Evolutionary conservation across 2,113 vertebrate species (phyloP), one percentile per base, ranked within the genome.

Genomic region (Anolis carolinensis): DNA sequence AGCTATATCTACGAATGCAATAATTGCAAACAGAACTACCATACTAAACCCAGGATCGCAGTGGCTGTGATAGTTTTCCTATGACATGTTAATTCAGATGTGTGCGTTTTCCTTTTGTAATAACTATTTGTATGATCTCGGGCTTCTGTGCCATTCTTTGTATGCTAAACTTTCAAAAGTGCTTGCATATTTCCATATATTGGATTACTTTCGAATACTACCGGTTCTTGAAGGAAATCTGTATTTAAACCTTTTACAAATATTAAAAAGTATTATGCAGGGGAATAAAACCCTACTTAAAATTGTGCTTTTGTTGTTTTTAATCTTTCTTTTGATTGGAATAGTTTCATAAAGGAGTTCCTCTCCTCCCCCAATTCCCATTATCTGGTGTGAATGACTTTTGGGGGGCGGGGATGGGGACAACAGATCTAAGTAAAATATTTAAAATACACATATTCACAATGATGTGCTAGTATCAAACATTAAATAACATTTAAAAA

Each of bases 261-360:
- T 6, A 84, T 50, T 84, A n/a, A 67, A 68, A 84, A 55, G 20
- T 30, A 77, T 48, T 48, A 76, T 34, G 27, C 76, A 7, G 21
- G 36, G 39, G 21, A 77, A 30, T 23, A 52, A 52, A 21, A 34
- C 21, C 16, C 55, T 55, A 23, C 48, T 27, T 55, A 50, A 84
- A 84, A 84, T 27, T 67, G 20, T 21, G 67, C 7, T 77, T 73
- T 32, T 52, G 32, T 5, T 74, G 73, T 20, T 50, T 84, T 67
- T 67, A 25, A 25, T 32, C 23, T 76, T 52, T 52, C 82, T 84
- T 84, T 68, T n/a, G 34, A 79, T 59, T 79, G 30, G 77, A 84
- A 77, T 67, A 34, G 34, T 50, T 78, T 68, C 52, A 77, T 52
- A 76, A 48, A 36, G 25, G 50, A 34, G 62, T 14, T 74, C n/a